Conservation (phyloP, 2,113 vertebrate species). For the Calyptomena viridis region DNA sequence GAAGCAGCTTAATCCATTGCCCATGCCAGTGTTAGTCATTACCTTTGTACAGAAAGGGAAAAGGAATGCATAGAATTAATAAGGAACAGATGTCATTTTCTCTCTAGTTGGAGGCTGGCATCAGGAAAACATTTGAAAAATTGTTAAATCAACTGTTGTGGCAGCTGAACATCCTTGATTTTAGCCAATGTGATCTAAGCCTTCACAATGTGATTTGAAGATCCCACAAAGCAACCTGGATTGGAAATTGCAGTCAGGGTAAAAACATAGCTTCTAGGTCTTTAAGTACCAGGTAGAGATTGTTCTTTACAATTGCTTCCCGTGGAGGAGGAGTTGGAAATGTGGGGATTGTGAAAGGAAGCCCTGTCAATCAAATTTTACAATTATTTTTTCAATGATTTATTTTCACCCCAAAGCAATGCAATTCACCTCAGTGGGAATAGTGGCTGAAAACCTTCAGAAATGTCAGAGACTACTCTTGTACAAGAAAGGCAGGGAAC, state of each 20-base stretch:
- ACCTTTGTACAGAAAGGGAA: neutral
- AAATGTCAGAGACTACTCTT: conserved; percentile 17
- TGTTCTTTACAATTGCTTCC: conserved; percentile 52
- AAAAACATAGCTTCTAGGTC: conserved; percentile 37
- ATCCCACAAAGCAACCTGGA: conserved; percentile 27
- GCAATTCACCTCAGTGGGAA: conserved; percentile 22
- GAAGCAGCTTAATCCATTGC: neutral
- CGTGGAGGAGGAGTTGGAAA: conserved; percentile 26
- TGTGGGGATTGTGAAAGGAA: neutral
- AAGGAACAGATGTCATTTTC: conserved; percentile 11
- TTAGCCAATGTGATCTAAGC: conserved; percentile 15
- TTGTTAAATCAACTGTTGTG: conserved; percentile 18
- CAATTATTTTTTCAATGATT: conserved; percentile 30
- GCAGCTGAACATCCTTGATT: conserved; percentile 37
- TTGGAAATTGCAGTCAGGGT: conserved; percentile 25
- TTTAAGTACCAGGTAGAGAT: conserved; percentile 14
- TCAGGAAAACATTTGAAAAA: conserved; percentile 30
- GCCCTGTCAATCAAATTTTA: conserved; percentile 45
- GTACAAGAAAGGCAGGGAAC: neutral
- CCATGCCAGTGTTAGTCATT: neutral
- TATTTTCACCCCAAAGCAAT: conserved; percentile 49
- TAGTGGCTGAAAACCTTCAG: conserved; percentile 27
- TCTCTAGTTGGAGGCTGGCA: neutral
- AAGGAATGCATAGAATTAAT: neutral
- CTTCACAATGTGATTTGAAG: conserved; percentile 31